These are phyloP conservation scores for Gasteruption jaculator DNA, from an alignment of 2,888 invertebrate species.

Conservation along the genomic window DNA sequence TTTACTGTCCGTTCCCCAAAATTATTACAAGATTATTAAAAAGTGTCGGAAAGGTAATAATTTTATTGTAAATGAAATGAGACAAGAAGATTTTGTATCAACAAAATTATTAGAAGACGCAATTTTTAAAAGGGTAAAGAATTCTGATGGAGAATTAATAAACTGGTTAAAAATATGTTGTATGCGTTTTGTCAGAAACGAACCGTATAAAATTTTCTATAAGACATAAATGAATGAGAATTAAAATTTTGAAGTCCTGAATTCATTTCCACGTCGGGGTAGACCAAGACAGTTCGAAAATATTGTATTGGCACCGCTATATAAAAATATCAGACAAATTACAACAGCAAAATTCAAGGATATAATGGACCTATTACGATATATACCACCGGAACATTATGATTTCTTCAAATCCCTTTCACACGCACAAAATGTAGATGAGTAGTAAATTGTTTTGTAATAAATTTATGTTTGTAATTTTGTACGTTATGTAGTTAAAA, in stretches of 20 bases:
- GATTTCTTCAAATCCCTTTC: slow-evolving; percentile 14
- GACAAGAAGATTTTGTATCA: slow-evolving; percentile 21
- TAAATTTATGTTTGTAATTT: slow-evolving; percentile 5
- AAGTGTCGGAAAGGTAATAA: slow-evolving; percentile 21
- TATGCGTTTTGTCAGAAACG: slow-evolving; percentile 14
- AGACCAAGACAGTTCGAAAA: slow-evolving; percentile 21
- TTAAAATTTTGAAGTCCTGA: slow-evolving; percentile 23
- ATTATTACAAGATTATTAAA: slow-evolving; percentile 23
- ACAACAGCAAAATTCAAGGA: slow-evolving; percentile 23
- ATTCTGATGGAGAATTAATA: slow-evolving; percentile 21
- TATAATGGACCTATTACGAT: slow-evolving; percentile 23
- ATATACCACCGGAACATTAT: slow-evolving; percentile 18
- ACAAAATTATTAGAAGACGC: slow-evolving; percentile 20
- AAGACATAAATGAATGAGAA: slow-evolving; percentile 23
- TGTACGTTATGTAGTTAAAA: slow-evolving; percentile 15
- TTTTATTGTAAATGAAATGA: slow-evolving; percentile 23
- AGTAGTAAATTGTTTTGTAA: slow-evolving; percentile 16
- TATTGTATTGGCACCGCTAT: slow-evolving; percentile 23
- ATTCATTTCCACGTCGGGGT: slow-evolving; percentile 23
- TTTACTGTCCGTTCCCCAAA: slow-evolving; percentile 18
- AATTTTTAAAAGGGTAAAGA: slow-evolving; percentile 18
- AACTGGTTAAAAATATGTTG: slow-evolving; percentile 10
- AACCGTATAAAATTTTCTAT: slow-evolving; percentile 23
- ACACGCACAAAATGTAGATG: slow-evolving; percentile 11
- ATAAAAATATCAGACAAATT: slow-evolving; percentile 26